Evolutionary conservation across 2,888 invertebrate species (phyloP).

Genomic region (Synanthedon tipuliformis): DNA sequence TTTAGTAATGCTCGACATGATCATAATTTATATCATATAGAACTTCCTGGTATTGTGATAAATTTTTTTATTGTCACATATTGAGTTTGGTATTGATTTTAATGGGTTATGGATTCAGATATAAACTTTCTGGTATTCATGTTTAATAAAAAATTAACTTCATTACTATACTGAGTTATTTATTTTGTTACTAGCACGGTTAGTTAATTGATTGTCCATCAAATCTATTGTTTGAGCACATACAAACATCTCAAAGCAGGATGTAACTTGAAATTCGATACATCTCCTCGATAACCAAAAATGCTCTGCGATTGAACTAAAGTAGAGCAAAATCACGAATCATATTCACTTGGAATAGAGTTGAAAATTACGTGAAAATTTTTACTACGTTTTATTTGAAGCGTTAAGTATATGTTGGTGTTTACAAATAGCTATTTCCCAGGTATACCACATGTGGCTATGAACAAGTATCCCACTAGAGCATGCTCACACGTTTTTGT

Average conservation of each 20-base stretch:
- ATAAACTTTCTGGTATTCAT: background rate
- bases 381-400: too few species aligned
- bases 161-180: background rate
- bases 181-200: background rate
- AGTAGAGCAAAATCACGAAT: too few species aligned
- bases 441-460: background rate
- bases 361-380: too few species aligned
- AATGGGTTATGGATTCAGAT: background rate
- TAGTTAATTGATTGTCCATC: background rate
- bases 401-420: background rate
- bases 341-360: too few species aligned
- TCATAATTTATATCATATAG: too few species aligned
- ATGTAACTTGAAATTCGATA: background rate
- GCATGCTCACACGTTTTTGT: slow-evolving; percentile 43
- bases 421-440: background rate
- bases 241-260: background rate
- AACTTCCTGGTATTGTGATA: too few species aligned
- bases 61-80: too few species aligned
- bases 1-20: too few species aligned
- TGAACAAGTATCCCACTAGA: slow-evolving; percentile 11
- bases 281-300: background rate
- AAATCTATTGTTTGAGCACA: background rate
- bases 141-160: background rate
- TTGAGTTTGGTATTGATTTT: too few species aligned
- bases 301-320: background rate